phyloP scores from a whole-genome alignment of 2,888 invertebrate genomes.

The Catocala nupta region DNA sequence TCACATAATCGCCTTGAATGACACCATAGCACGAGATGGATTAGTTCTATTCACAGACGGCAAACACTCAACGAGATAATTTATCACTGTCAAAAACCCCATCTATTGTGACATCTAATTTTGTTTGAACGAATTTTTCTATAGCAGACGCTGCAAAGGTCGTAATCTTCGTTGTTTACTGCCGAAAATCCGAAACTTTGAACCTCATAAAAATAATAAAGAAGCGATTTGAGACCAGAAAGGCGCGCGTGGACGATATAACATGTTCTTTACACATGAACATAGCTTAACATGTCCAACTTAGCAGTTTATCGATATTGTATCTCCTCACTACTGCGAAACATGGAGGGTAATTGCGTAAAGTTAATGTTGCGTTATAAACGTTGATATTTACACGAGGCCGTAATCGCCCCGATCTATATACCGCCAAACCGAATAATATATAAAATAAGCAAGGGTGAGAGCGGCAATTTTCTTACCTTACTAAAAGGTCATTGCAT shows the following conservation, averaged over 20 bases:
- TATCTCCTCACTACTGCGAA: too few relatives aligned
- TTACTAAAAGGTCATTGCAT: too few relatives aligned
- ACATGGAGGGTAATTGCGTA: too few relatives aligned
- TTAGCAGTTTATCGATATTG: too few relatives aligned
- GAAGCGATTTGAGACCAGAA: neutral
- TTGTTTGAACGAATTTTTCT: constrained; percentile 1
- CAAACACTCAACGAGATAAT: neutral
- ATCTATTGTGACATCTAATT: constrained; percentile 7
- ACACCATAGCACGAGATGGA: constrained; percentile 1
- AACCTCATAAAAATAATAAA: neutral
- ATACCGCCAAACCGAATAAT: too few relatives aligned
- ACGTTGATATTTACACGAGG: too few relatives aligned
- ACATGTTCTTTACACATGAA: too few relatives aligned
- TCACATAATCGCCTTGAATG: neutral
- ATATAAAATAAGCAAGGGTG: too few relatives aligned
- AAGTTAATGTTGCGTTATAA: too few relatives aligned
- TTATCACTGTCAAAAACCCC: constrained; percentile 6
- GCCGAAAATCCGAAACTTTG: neutral
- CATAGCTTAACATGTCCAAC: too few relatives aligned
- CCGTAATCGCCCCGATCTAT: too few relatives aligned
- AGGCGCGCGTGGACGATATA: neutral
- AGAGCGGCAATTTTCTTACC: too few relatives aligned
- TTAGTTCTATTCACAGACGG: constrained; percentile 6
- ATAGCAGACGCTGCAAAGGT: constrained; percentile 3
- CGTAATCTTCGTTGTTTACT: constrained; percentile 1